Percentiles rank a stretch among this genome's conserved stretches.
These are phyloP conservation scores for Bacillus rossius DNA, from an alignment of 1,140 invertebrate genomes.

Conservation along the genomic window DNA sequence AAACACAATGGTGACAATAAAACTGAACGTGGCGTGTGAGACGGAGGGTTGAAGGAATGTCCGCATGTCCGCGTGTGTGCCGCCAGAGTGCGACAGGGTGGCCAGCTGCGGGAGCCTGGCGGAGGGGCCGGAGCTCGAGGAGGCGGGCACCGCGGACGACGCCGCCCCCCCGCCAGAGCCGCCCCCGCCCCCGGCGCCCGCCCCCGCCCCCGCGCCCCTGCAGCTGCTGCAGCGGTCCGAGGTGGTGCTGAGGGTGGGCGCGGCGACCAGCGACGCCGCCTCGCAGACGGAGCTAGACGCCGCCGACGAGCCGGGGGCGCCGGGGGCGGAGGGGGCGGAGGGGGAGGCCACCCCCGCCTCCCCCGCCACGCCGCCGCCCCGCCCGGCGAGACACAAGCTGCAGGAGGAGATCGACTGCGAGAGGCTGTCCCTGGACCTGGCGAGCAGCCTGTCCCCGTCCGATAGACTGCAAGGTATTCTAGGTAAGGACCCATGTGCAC, in stretches of 20 bases:
- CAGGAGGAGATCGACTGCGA: slow-evolving; percentile 80
- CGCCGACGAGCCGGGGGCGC: too few species aligned
- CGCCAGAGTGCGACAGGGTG: slow-evolving; percentile 5
- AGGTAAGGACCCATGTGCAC: slow-evolving; percentile 50
- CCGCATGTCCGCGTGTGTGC: too few species aligned
- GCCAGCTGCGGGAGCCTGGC: neutral
- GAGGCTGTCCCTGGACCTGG: slow-evolving; percentile 63
- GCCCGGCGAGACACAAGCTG: slow-evolving; percentile 46
- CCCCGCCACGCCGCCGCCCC: slow-evolving; percentile 6
- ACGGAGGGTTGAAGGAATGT: too few species aligned
- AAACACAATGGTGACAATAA: too few species aligned
- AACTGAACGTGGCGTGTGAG: too few species aligned
- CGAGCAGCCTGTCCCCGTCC: slow-evolving; percentile 58
- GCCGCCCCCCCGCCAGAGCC: slow-evolving; percentile 34
- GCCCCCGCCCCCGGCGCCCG: slow-evolving; percentile 19
- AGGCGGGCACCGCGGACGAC: slow-evolving; percentile 34
- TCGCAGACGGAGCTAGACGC: slow-evolving; percentile 57
- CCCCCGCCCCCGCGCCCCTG: slow-evolving; percentile 30
- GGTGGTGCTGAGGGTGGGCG: slow-evolving; percentile 52
- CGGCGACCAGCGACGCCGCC: slow-evolving; percentile 52
- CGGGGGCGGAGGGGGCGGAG: neutral
- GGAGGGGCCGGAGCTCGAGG: neutral
- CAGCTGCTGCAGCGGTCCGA: slow-evolving; percentile 56
- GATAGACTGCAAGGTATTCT: slow-evolving; percentile 65
- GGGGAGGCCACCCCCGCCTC: slow-evolving; percentile 8